Evolutionary conservation across 2,888 invertebrate species (phyloP).

Genomic region (Anticlea derivata): DNA sequence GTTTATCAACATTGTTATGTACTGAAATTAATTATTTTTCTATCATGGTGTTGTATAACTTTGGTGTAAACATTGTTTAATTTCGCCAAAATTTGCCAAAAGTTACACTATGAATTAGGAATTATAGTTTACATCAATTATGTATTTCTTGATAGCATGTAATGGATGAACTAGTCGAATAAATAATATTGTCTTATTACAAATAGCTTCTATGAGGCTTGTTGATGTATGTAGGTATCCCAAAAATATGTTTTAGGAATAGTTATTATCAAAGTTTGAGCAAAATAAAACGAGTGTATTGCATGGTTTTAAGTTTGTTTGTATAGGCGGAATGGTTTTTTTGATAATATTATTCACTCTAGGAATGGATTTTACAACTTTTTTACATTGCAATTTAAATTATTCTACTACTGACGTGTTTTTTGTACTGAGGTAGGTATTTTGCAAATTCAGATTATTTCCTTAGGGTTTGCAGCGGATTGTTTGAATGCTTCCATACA

Average conservation of each 20-base stretch:
- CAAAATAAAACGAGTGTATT: neutral
- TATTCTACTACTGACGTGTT: too few relatives aligned
- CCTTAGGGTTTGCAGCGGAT: too few relatives aligned
- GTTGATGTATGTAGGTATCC: conserved; percentile 43
- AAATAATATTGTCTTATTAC: conserved; percentile 28
- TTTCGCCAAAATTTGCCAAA: conserved; percentile 82
- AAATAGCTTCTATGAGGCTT: conserved; percentile 58
- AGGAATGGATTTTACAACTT: too few relatives aligned
- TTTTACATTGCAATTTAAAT: too few relatives aligned
- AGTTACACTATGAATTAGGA: conserved; percentile 53
- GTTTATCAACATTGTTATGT: neutral
- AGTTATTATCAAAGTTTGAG: neutral
- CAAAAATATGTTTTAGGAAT: neutral
- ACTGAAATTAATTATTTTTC: neutral
- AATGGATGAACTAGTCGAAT: conserved; percentile 59
- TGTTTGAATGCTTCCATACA: too few relatives aligned
- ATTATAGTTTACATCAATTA: conserved; percentile 49
- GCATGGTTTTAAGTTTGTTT: neutral
- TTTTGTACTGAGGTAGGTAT: too few relatives aligned
- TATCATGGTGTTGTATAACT: neutral
- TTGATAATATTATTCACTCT: too few relatives aligned
- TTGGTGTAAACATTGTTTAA: conserved; percentile 37
- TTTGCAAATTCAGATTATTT: too few relatives aligned
- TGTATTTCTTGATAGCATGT: conserved; percentile 58
- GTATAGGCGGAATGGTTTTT: neutral